phyloP scores from a whole-genome alignment of 2,888 invertebrate genomes.

The Prosapia bicincta region DNA sequence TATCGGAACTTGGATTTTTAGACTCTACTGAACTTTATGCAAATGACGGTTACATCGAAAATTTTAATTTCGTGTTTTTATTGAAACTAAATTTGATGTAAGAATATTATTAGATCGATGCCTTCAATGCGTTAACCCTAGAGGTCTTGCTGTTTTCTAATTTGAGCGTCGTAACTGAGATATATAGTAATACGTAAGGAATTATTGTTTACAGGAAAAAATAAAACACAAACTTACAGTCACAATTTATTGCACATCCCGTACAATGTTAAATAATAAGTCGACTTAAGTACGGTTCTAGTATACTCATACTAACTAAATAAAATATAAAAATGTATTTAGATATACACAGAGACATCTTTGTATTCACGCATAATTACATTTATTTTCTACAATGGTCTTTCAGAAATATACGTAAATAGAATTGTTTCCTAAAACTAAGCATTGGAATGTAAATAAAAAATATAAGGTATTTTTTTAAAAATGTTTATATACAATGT shows the following conservation, averaged over 20 bases:
- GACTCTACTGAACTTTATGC: too few species aligned
- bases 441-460: not conserved
- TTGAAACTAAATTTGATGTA: too few species aligned
- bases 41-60: too few species aligned
- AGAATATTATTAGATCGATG: too few species aligned
- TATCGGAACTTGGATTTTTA: too few species aligned
- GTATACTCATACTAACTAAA: not conserved
- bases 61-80: too few species aligned
- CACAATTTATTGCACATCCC: slow-evolving; percentile 26
- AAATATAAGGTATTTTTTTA: not conserved
- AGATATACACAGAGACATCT: not conserved
- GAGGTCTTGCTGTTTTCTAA: too few species aligned
- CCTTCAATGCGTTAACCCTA: too few species aligned
- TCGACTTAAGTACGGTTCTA: not conserved
- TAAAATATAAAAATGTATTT: not conserved
- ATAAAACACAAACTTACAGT: slow-evolving; percentile 11
- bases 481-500: not conserved
- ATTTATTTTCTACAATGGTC: not conserved
- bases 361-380: not conserved
- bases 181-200: too few species aligned
- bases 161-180: too few species aligned
- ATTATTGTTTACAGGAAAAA: not conserved
- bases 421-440: not conserved
- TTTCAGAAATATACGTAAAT: not conserved
- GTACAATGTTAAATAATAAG: not conserved